Conservation (phyloP, 2,888 invertebrate genomes). For the Hedya salicella region DNA sequence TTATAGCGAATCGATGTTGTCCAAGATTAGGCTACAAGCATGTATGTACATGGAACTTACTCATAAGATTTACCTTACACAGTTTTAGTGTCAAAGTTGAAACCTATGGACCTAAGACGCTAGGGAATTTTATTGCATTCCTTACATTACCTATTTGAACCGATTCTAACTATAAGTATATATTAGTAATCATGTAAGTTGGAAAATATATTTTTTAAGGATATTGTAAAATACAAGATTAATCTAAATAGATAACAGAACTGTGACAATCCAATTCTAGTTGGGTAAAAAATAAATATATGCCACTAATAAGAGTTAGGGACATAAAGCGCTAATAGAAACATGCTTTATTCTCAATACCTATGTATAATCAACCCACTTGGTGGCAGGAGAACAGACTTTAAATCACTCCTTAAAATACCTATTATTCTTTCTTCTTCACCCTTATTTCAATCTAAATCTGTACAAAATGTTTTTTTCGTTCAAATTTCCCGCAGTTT, state of each 20-base stretch:
- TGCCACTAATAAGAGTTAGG: no score
- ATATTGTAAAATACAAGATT: background rate
- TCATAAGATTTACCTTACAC: background rate
- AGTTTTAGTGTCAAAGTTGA: constrained; percentile 1
- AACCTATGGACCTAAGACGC: background rate
- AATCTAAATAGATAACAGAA: background rate
- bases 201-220: no score
- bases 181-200: no score
- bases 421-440: no score
- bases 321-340: no score
- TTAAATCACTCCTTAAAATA: no score
- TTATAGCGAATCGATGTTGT: constrained; percentile 31
- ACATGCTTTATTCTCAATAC: no score
- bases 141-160: background rate
- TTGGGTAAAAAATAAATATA: background rate
- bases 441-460: background rate
- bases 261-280: background rate
- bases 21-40: constrained; percentile 12
- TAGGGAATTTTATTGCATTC: background rate
- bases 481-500: constrained; percentile 25
- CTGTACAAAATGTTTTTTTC: background rate
- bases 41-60: background rate
- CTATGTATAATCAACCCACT: no score
- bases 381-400: no score
- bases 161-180: no score